Evolutionary conservation across 2,888 invertebrate genomes (phyloP), one percentile per base, ranked within the genome.

Genomic region (Ochropleura plecta): DNA sequence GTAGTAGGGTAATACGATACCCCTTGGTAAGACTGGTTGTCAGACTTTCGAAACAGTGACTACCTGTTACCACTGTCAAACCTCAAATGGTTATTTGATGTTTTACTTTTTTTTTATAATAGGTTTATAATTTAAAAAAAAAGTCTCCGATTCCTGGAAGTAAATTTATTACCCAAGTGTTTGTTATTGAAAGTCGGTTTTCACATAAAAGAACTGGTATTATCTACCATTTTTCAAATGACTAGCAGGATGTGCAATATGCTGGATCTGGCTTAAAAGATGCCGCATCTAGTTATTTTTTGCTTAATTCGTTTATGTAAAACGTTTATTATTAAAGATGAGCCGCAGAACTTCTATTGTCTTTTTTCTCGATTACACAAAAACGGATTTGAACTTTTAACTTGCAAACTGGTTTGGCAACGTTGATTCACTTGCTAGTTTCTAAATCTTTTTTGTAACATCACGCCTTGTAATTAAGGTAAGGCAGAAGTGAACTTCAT

Each of bases 351-450:
- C 53, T 4, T 9, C 9, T 9, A 76, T 80, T 81, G 82, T 81
- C 59, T 69, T 79, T 80, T 78, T 79, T 73, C 42, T 55, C 60
- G 46, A 57, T 55, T 14, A 42, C 16, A 71, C 55, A 71, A 81
- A 80, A 79, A 76, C 75, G 8, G 5, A 57, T 20, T 62, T 81
- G 76, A 82, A 72, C 69, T 81, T 57, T 82, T 71, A 77, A 44
- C 65, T 82, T 14, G 5, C 1, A 30, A 46, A 79, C 79, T 66
- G 12, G 66, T 66, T 57, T 55, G 0, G 9, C 2, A 4, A 5
- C 4, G 9, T 14, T 7, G 73, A 20, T 79, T 55, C 12, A 53
- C 42, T 51, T 57, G 10, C 55, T 53, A 4, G 8, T 1, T 10
- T 30, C 9, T 73, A 49, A 6, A 42, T 0, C 0, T 9, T 70